These are phyloP conservation scores for Aythya fuligula DNA, from an alignment of 2,797 vertebrate genomes.

Conservation along the genomic window DNA sequence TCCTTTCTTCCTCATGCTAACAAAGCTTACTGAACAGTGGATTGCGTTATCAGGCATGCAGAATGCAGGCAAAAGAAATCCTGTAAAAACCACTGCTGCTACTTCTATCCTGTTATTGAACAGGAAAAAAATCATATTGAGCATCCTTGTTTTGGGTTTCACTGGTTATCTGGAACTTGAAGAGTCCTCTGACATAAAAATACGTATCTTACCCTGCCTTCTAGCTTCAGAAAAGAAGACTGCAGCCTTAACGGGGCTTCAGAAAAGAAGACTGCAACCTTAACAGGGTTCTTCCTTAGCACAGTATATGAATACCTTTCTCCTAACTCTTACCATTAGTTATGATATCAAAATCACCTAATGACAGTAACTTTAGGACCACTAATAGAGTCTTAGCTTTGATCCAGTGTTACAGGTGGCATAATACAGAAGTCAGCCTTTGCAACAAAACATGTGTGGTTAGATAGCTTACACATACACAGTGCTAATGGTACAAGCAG, in stretches of 20 bases:
- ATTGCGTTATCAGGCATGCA: neutral
- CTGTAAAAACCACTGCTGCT: neutral
- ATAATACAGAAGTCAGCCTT: neutral
- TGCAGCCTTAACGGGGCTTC: neutral
- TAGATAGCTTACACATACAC: neutral
- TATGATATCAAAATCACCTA: neutral
- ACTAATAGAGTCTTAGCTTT: neutral
- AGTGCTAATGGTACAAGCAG: fast-evolving
- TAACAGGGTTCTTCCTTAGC: neutral
- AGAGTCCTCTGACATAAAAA: neutral
- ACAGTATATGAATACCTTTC: neutral
- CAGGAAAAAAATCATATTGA: neutral
- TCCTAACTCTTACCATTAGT: neutral
- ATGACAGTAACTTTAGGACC: neutral
- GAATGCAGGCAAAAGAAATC: neutral
- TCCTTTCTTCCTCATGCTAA: neutral
- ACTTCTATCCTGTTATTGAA: neutral
- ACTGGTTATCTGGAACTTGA: neutral
- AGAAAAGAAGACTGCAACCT: neutral
- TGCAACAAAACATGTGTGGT: neutral
- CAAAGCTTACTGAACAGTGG: neutral
- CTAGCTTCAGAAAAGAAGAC: neutral
- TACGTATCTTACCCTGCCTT: neutral
- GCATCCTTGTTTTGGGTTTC: neutral
- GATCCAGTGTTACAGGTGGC: neutral